Evolutionary conservation across 2,113 vertebrate genomes (phyloP).

Genomic region (Acrocephalus arundinaceus): DNA sequence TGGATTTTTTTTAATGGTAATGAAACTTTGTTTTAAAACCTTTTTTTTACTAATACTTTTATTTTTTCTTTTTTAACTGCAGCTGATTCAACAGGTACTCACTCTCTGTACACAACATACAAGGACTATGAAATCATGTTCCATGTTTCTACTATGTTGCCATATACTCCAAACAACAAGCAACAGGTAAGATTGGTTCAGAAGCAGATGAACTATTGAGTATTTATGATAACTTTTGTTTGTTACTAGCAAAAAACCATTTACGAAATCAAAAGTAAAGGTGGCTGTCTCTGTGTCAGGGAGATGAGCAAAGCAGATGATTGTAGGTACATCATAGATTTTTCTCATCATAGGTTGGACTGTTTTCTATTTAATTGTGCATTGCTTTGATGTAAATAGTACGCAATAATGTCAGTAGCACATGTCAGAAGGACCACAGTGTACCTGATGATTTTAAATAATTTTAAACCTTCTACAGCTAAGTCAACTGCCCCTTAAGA

Average conservation of each 20-base stretch:
- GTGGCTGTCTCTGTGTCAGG: not conserved
- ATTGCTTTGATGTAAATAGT: not conserved
- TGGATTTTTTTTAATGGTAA: not conserved
- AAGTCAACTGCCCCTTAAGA: not conserved
- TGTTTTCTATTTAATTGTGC: not conserved
- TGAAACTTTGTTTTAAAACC: not conserved
- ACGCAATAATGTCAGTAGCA: not conserved
- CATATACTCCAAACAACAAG: constrained; percentile 96
- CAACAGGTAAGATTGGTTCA: constrained; percentile 83
- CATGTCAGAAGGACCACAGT: not conserved
- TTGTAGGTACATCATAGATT: not conserved
- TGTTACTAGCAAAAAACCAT: not conserved
- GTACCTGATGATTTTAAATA: not conserved
- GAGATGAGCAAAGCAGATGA: not conserved
- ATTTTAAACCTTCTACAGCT: not conserved
- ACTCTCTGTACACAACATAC: constrained; percentile 93
- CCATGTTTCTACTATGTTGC: constrained; percentile 93
- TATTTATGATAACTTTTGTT: not conserved
- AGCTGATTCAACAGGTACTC: constrained; percentile 96
- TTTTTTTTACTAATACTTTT: not conserved
- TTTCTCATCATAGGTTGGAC: not conserved
- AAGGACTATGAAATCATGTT: constrained; percentile 99
- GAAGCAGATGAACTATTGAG: not conserved
- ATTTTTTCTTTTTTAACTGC: constrained; percentile 24
- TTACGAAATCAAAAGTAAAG: not conserved